phyloP scores from a whole-genome alignment of 2,797 vertebrate species.

The Dallia pectoralis region DNA sequence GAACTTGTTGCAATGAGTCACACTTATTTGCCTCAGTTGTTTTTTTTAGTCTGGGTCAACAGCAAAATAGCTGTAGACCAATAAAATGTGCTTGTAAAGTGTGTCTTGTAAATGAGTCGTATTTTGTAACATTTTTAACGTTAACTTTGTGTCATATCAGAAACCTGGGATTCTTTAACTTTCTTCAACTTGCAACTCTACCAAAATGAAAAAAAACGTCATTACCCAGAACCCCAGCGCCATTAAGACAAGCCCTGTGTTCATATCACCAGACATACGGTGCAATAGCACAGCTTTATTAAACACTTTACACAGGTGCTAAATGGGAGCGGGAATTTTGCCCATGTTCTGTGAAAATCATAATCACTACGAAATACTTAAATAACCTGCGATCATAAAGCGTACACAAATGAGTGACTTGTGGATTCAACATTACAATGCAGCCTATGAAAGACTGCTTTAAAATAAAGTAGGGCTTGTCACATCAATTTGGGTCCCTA shows the following conservation, averaged over 20 bases:
- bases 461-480: conserved; percentile 38
- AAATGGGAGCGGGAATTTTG: conserved; percentile 44
- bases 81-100: not conserved
- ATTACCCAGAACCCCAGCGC: not conserved
- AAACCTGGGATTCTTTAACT: not conserved
- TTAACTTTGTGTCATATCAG: not conserved
- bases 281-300: conserved; percentile 63
- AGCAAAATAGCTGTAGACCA: not conserved
- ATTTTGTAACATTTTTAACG: not conserved
- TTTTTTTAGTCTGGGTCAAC: not conserved
- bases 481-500: conserved; percentile 45
- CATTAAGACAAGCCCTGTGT: not conserved
- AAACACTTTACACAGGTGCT: conserved; percentile 54
- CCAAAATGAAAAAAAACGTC: not conserved
- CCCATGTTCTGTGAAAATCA: conserved; percentile 20
- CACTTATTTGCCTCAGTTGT: not conserved
- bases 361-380: conserved; percentile 31
- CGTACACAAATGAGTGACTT: conserved; percentile 22
- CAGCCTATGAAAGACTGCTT: not conserved
- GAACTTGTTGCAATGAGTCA: not conserved
- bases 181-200: no score
- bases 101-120: not conserved
- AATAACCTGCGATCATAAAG: conserved; percentile 32
- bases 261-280: conserved; percentile 26
- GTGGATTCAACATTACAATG: conserved; percentile 9